Percentiles rank a stretch among this genome's conserved stretches.
These are phyloP conservation scores for Microcebus lehilahytsara DNA, from an alignment of 2,113 vertebrate genomes.

Conservation along the genomic window DNA sequence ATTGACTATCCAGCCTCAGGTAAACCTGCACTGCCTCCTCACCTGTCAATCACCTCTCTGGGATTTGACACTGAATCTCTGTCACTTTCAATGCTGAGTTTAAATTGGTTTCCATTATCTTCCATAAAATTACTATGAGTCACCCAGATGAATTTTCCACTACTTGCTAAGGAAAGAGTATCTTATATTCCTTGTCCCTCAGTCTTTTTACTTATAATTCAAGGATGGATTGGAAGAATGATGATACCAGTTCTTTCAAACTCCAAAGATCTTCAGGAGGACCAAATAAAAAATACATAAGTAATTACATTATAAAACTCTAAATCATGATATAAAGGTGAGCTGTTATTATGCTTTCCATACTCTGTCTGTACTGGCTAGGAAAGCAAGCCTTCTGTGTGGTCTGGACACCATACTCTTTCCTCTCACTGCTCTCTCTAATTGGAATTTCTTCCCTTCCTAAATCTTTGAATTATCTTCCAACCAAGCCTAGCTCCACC, in stretches of 20 bases:
- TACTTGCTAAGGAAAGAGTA: neutral
- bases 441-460: neutral
- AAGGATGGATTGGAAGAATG: neutral
- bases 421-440: neutral
- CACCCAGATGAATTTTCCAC: neutral
- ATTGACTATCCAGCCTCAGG: neutral
- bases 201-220: neutral
- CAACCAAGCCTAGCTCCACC: neutral
- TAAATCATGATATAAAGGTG: neutral
- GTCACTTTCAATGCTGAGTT: neutral
- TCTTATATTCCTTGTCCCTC: neutral
- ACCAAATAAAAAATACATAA: neutral
- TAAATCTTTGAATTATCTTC: slow-evolving; percentile 1
- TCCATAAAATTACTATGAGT: neutral
- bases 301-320: neutral
- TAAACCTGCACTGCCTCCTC: neutral
- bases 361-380: neutral
- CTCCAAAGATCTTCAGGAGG: neutral
- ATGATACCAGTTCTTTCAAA: neutral
- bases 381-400: neutral
- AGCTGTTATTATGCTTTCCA: neutral
- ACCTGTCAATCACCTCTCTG: neutral
- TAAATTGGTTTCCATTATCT: neutral
- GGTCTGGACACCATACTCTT: neutral
- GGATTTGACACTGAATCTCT: neutral